Conservation (phyloP, 2,113 vertebrate genomes). For the Trachemys scripta region DNA sequence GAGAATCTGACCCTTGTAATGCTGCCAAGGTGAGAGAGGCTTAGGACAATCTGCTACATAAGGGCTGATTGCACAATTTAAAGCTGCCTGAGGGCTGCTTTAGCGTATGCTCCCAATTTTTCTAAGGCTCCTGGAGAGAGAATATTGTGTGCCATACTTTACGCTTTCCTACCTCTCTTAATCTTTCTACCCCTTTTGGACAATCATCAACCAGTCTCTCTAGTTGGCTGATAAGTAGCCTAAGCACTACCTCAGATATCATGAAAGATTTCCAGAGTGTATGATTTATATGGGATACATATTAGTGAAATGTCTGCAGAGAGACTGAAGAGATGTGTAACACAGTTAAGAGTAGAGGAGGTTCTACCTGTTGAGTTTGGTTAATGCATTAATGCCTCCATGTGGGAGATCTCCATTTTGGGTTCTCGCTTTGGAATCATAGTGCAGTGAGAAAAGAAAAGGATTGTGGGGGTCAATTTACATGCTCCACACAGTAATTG, state of each 20-base stretch:
- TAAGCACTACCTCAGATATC: background rate
- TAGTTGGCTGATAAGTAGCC: background rate
- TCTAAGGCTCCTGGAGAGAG: background rate
- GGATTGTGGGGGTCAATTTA: background rate
- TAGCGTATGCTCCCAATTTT: constrained; percentile 8
- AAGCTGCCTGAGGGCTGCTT: constrained; percentile 25
- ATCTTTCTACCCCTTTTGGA: background rate
- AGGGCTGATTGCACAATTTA: constrained; percentile 36
- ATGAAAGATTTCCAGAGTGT: constrained; percentile 13
- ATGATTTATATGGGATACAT: background rate
- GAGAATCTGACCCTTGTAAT: constrained; percentile 36
- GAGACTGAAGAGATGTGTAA: background rate
- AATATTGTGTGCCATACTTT: background rate
- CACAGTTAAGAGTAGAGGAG: constrained; percentile 13
- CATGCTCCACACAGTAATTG: background rate
- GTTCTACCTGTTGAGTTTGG: background rate
- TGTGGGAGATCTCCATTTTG: constrained; percentile 3
- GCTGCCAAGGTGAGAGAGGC: constrained; percentile 12
- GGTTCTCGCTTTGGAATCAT: background rate
- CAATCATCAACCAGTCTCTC: background rate
- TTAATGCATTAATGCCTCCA: background rate
- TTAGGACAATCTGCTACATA: constrained; percentile 29
- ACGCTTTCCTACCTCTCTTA: background rate
- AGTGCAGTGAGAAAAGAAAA: background rate
- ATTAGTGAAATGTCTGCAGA: background rate